A percentile compares a stretch with the other conserved stretches of the same genome.
phyloP scores from a whole-genome alignment of 2,797 vertebrate genomes.

The Periparus ater region DNA sequence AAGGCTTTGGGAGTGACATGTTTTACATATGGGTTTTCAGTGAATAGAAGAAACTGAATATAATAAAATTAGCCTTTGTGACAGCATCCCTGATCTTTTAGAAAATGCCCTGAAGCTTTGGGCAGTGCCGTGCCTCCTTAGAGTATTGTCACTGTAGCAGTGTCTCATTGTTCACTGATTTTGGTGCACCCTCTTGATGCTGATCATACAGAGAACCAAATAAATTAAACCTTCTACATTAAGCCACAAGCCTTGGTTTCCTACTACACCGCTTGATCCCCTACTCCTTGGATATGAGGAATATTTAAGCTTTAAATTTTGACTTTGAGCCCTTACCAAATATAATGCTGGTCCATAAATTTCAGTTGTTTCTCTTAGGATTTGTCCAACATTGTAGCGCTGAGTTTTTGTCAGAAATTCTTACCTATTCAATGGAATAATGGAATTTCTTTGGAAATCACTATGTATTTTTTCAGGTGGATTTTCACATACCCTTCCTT shows the following conservation, averaged over 20 bases:
- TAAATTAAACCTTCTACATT: background rate
- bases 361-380: background rate
- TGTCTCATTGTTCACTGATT: background rate
- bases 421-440: background rate
- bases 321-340: background rate
- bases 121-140: background rate
- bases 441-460: background rate
- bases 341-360: background rate
- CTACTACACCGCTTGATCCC: background rate
- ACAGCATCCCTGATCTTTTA: background rate
- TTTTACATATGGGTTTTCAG: background rate
- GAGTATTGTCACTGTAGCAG: accelerated
- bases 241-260: background rate
- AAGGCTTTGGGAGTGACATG: background rate
- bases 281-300: background rate
- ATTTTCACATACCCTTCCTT: background rate
- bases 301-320: background rate
- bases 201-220: background rate
- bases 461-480: background rate
- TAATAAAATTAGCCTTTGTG: background rate
- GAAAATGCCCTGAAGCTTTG: background rate
- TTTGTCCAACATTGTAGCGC: background rate
- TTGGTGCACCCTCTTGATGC: background rate
- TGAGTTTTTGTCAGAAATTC: background rate
- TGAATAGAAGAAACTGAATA: background rate